Conservation (phyloP, 2,888 invertebrate species). For the Torymus tubicola region DNA sequence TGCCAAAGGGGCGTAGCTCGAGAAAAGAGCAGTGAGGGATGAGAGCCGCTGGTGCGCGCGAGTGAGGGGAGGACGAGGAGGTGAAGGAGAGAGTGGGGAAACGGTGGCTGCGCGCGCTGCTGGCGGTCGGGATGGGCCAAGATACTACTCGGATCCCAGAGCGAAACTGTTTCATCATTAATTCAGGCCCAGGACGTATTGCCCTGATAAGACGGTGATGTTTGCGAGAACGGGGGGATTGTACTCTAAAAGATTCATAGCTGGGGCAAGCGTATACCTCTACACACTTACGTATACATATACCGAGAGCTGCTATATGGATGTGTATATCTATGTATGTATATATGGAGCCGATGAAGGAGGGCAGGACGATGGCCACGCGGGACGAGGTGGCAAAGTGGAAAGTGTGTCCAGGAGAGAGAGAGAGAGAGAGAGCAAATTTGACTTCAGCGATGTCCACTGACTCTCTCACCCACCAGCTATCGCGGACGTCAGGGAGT, state of each 20-base stretch:
- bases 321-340: no score
- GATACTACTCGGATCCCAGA: slow-evolving; percentile 20
- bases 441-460: slow-evolving; percentile 20
- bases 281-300: no score
- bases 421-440: no score
- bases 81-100: background rate
- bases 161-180: slow-evolving; percentile 53
- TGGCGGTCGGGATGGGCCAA: background rate
- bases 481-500: no score
- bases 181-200: slow-evolving; percentile 42
- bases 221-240: slow-evolving; percentile 41
- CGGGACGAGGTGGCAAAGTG: no score
- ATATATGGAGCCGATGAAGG: no score
- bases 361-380: no score
- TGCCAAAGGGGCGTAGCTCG: background rate
- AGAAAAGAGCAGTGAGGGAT: background rate
- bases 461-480: no score
- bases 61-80: background rate
- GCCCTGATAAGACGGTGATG: slow-evolving; percentile 45
- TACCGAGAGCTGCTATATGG: no score
- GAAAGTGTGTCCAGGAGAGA: background rate
- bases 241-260: slow-evolving; percentile 43
- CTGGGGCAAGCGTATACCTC: slow-evolving; percentile 6
- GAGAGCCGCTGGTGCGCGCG: background rate
- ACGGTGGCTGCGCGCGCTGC: background rate